Evolutionary conservation across 2,888 invertebrate genomes (phyloP).

Genomic region (Rhodophaea formosa): DNA sequence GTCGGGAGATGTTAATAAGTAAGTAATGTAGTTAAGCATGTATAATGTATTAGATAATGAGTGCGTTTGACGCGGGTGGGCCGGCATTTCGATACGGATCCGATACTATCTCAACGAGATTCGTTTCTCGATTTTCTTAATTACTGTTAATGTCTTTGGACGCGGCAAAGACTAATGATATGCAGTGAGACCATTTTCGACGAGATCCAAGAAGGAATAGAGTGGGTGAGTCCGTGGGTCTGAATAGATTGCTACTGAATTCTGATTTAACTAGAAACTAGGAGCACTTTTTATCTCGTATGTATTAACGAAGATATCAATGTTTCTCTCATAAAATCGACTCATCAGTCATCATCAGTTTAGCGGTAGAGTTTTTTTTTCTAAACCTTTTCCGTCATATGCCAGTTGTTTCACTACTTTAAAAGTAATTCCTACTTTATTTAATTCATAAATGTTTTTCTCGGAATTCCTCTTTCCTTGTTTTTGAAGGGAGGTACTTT

Average conservation of each 20-base stretch:
- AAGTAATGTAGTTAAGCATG: constrained; percentile 61
- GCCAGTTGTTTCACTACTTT: too few species aligned
- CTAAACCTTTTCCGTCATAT: too few species aligned
- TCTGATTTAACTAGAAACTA: not conserved
- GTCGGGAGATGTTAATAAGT: constrained; percentile 49
- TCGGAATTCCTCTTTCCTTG: too few species aligned
- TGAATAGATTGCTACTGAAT: not conserved
- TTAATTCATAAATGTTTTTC: too few species aligned
- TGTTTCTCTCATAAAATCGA: too few species aligned
- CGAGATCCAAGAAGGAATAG: constrained; percentile 10
- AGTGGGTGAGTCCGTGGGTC: not conserved
- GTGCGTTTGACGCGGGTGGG: constrained; percentile 62
- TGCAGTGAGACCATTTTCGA: constrained; percentile 33
- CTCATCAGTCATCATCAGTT: too few species aligned
- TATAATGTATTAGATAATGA: constrained; percentile 67
- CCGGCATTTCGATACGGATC: constrained; percentile 56
- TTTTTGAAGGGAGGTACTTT: too few species aligned
- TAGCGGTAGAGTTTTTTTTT: too few species aligned
- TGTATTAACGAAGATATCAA: too few species aligned
- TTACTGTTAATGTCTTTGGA: constrained; percentile 71
- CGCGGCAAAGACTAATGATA: constrained; percentile 43
- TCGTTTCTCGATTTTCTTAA: constrained; percentile 72
- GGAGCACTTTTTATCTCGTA: not conserved
- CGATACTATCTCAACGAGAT: constrained; percentile 71
- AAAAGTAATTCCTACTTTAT: too few species aligned